Percentiles rank a stretch among this genome's conserved stretches.
Evolutionary conservation across 2,113 vertebrate species (phyloP).

Genomic region (Indicator maculatus): DNA sequence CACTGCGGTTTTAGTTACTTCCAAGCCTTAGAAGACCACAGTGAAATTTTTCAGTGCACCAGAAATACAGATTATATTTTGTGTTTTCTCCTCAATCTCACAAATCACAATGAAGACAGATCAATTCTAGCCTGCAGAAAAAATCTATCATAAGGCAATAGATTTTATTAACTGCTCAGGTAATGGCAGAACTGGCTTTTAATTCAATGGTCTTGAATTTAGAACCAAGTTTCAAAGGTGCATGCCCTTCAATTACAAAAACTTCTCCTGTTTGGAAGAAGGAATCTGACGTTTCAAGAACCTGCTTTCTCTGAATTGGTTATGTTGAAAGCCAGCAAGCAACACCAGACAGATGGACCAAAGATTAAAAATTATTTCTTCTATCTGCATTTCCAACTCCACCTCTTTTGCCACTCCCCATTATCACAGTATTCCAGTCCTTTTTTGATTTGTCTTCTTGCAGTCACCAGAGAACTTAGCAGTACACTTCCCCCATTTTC

Average conservation of each 20-base stretch:
- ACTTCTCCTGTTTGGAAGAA: neutral
- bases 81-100: slow-evolving; percentile 61
- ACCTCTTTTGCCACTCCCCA: slow-evolving; percentile 5
- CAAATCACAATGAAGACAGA: slow-evolving; percentile 74
- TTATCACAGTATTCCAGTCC: neutral
- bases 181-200: slow-evolving; percentile 45
- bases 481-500: neutral
- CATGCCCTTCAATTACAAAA: slow-evolving; percentile 14
- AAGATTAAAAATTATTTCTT: neutral
- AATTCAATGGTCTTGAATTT: slow-evolving; percentile 13
- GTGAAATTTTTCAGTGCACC: neutral
- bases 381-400: neutral
- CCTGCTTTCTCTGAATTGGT: neutral
- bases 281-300: neutral
- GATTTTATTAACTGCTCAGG: slow-evolving; percentile 76
- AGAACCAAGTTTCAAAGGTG: neutral
- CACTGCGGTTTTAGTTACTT: slow-evolving; percentile 36
- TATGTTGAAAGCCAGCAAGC: neutral
- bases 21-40: neutral
- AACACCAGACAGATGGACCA: neutral
- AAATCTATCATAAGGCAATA: slow-evolving; percentile 73
- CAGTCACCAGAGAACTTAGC: neutral
- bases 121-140: slow-evolving; percentile 70
- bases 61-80: slow-evolving; percentile 61
- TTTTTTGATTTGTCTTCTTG: neutral